Conservation (phyloP, 2,797 vertebrate species). For the Muraenolepis orangiensis region DNA sequence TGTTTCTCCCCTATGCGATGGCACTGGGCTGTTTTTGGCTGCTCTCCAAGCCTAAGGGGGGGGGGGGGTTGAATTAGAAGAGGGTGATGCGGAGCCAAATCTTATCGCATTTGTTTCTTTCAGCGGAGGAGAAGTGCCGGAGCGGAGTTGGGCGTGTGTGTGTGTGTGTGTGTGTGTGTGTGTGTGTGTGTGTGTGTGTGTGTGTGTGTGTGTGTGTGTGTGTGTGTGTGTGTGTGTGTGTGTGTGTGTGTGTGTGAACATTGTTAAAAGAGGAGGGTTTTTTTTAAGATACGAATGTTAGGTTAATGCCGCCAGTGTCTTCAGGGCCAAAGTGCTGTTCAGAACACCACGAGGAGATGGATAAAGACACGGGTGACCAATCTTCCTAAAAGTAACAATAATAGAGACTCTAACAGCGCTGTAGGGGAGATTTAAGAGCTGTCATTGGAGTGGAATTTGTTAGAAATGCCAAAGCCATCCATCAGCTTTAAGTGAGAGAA, state of each 20-base stretch:
- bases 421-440: neutral
- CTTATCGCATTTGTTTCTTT: no score
- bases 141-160: no score
- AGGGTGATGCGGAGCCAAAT: no score
- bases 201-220: no score
- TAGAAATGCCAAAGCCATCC: neutral
- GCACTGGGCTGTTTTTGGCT: neutral
- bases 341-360: no score
- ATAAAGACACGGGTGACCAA: neutral
- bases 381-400: neutral
- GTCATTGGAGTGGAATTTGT: neutral
- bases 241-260: no score
- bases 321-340: neutral
- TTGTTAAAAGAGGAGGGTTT: neutral
- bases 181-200: no score
- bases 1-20: neutral
- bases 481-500: neutral
- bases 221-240: no score
- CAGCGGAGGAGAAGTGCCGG: no score
- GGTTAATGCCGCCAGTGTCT: neutral
- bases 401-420: no score
- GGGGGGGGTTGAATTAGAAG: no score
- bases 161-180: no score
- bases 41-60: neutral
- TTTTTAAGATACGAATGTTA: neutral